Base-by-base conservation (phyloP, 1,140 invertebrate species). In the Plodia interpunctella region DNA sequence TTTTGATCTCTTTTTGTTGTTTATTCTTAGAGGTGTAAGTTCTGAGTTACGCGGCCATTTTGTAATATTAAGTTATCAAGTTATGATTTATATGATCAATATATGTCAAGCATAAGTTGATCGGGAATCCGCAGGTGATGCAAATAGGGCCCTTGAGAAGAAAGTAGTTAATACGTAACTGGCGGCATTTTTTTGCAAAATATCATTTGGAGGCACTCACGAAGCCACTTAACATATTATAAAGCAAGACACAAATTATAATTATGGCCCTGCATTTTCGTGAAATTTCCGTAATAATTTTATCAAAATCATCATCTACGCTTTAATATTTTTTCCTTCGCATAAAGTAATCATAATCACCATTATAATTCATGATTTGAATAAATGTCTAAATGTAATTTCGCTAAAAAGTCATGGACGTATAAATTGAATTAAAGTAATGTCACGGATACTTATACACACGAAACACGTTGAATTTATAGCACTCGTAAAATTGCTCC, bases 11-110 rank as follows among this genome's bases (percentile, higher is more conserved):
- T 21, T 51, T 51, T 51, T 51, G 10, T 11, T 17, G 44, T 5
- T 17, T 51, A 51, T 53, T 53, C 20, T 15, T 53, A 53, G 19
- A 52, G 52, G 50, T 64, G 62, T 51, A 32, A 49, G 50, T 35
- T 53, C 52, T 5, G 19, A 25, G 13, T 44, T 44, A 44, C 38
- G 3, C 38, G 17, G 51, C 32, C 59, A 66, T 72, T 62, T 66
- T 58, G 58, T 52, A 55, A 69, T 59, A 76, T 76, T 73, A 76
- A 74, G 74, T 73, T 73, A 73, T 76, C 70, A 76, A 69, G 60
- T 60, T 65, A 69, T 58, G 55, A 69, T 76, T 71, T 73, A 71
- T 71, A 62, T 57, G 49, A 52, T 61, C 66, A 67, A 73, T 76
- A 73, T 73, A 67, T 62, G 66, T 69, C 66, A 74, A 51, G 57